Evolutionary conservation across 2,888 invertebrate genomes (phyloP), one percentile per base, ranked within the genome.

Genomic region (Glaucopsyche alexis): DNA sequence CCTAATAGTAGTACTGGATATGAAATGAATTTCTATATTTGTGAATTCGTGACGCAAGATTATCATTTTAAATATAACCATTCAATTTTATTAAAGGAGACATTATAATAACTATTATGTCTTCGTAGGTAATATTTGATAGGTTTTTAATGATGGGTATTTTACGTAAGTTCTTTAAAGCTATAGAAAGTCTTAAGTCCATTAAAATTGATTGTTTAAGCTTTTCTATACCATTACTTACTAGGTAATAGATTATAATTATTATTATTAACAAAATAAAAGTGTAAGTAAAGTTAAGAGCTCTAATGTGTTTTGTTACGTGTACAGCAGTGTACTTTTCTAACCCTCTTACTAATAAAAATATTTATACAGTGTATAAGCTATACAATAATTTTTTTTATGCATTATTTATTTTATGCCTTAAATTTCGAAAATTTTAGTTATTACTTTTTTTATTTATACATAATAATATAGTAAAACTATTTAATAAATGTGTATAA

Each of bases 131-230:
- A 38, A 29, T 38, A 38, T 38, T 60, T 29, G 60, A 60, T 60
- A 60, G 29, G 29, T 60, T 60, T 60, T 38, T 60, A 60, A 60
- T 38, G 29, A 60, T 60, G 9, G 60, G 60, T 38, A 7, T 38
- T 60, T 66, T n/a, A 66, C 42, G 66, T 66, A 42, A 66, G 7
- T 42, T 42, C 7, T 42, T 66, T 19, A 66, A 42, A 66, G 40
- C 16, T 66, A 9, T 66, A 66, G 66, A 66, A 66, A 66, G 66
- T 66, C 66, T 42, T 4, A 65, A 40, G 40, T 42, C 66, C 14
- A 66, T 66, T 66, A 66, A 42, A 66, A 9, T 66, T 42, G 40
- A 42, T 42, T 42, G n/a, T n/a, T 66, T 1, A 42, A 66, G 42
- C n/a, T 60, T 60, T 50, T 52, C 11, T 55, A 11, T 9, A 8